Evolutionary conservation across 1,140 invertebrate species (phyloP), one percentile per base, ranked within the genome.

Genomic region (Chlorops oryzae): DNA sequence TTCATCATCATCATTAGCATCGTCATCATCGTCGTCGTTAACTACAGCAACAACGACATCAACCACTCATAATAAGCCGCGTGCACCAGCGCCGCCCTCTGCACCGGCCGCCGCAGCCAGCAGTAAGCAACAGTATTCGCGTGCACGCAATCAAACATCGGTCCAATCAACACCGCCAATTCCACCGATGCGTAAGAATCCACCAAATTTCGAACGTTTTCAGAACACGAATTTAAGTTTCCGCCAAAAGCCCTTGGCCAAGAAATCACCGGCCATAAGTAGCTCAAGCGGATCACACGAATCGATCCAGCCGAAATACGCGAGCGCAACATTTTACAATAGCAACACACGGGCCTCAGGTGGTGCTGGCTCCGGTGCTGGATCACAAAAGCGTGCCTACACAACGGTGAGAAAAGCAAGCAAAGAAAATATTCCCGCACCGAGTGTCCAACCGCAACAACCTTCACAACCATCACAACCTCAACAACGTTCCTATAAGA

Each of bases 361-460:
- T 20, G 18, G 24, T 13, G 2, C 13, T 38, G 13, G 20, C 20
- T 5, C 15, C 10, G 17, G 27, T 22, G 60, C 52, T 49, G 55
- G 47, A 18, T 56, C 59, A 23, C 69, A 72, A 51, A 72, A 72
- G 47, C 70, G 70, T 23, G 54, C 60, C 22, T 67, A 72, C 37
- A 61, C 62, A 44, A 54, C 59, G 15, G 61, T 57, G 7, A 52
- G 34, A 7, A 57, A 61, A 24, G 40, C 56, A 37, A 51, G 63
- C 37, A 72, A 72, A 50, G 66, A 70, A 57, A 72, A 72, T 51
- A 40, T 52, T 24, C 50, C 50, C 24, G 44, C 39, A 9, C 15
- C 25, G 9, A 25, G 12, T 62, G 54, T 39, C 62, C 58, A 6
- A 43, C 20, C 40, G 45, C 20, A 51, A 38, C 40, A 38, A 24